phyloP scores from a whole-genome alignment of 1,140 invertebrate genomes.

The Pogonomyrmex californicus region DNA sequence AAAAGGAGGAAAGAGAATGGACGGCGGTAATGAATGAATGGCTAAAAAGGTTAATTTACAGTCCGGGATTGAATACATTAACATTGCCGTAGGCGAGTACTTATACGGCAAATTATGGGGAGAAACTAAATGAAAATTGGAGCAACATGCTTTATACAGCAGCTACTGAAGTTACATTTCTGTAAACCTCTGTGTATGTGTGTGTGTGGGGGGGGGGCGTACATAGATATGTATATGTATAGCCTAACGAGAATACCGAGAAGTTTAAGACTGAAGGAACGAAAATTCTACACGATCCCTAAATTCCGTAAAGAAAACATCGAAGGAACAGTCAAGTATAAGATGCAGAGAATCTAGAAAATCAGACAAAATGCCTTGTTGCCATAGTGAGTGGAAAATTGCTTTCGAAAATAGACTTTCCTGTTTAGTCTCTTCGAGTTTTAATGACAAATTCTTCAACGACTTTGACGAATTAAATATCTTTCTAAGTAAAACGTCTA shows the following conservation, averaged over 20 bases:
- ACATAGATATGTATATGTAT: background rate
- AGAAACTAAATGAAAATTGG: constrained; percentile 61
- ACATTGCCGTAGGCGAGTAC: constrained; percentile 53
- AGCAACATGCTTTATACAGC: constrained; percentile 33
- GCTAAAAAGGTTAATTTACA: constrained; percentile 64
- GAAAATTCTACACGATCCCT: constrained; percentile 34
- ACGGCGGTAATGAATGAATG: constrained; percentile 57
- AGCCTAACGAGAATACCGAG: background rate
- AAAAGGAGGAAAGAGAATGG: constrained; percentile 49
- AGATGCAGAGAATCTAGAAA: background rate
- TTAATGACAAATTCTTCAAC: constrained; percentile 26
- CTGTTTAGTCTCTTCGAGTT: background rate
- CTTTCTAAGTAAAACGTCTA: background rate
- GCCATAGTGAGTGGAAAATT: background rate
- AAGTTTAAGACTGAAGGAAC: constrained; percentile 26
- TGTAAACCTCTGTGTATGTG: background rate
- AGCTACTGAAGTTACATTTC: constrained; percentile 35
- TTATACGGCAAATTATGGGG: constrained; percentile 49
- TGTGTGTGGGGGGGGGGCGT: too few species aligned
- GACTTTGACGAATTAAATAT: constrained; percentile 11
- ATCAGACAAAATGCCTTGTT: background rate
- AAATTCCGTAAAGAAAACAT: constrained; percentile 37
- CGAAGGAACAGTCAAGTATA: constrained; percentile 1
- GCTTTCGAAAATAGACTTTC: background rate
- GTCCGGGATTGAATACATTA: constrained; percentile 57